phyloP scores from a whole-genome alignment of 2,113 vertebrate genomes.

The Prietella phreatophila region DNA sequence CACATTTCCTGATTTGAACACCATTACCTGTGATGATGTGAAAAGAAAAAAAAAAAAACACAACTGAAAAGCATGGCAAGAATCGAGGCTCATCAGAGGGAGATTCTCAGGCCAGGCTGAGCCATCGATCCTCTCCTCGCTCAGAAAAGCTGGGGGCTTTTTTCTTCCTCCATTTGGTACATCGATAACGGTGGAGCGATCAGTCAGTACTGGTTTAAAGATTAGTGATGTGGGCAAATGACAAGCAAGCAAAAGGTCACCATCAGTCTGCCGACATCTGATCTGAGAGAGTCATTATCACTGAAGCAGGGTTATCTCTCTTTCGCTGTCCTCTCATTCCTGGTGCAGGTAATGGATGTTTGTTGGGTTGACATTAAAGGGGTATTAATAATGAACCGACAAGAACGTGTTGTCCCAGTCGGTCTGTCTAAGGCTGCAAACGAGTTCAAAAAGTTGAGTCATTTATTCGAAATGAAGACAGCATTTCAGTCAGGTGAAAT shows the following conservation, averaged over 20 bases:
- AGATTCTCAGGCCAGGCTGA: background rate
- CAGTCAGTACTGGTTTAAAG: conserved; percentile 21
- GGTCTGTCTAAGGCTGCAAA: background rate
- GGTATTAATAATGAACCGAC: background rate
- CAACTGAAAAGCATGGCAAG: background rate
- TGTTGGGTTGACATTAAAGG: conserved; percentile 25
- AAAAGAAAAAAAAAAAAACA: too few relatives aligned
- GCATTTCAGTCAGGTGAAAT: background rate
- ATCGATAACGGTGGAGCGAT: conserved; percentile 30
- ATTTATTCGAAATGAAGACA: background rate
- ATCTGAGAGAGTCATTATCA: conserved; percentile 28
- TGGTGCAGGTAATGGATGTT: background rate
- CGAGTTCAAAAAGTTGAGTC: background rate
- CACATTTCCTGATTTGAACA: background rate
- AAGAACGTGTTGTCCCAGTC: background rate
- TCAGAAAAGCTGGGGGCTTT: background rate
- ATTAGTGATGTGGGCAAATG: conserved; percentile 36
- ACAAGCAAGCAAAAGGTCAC: conserved; percentile 17
- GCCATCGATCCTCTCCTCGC: background rate
- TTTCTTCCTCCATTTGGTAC: background rate
- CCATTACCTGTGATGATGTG: background rate
- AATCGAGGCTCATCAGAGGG: background rate
- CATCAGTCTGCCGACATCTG: conserved; percentile 28
- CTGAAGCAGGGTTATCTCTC: conserved; percentile 12
- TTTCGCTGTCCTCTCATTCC: background rate